phyloP scores from a whole-genome alignment of 2,113 vertebrate genomes.

The Pedetes capensis region DNA sequence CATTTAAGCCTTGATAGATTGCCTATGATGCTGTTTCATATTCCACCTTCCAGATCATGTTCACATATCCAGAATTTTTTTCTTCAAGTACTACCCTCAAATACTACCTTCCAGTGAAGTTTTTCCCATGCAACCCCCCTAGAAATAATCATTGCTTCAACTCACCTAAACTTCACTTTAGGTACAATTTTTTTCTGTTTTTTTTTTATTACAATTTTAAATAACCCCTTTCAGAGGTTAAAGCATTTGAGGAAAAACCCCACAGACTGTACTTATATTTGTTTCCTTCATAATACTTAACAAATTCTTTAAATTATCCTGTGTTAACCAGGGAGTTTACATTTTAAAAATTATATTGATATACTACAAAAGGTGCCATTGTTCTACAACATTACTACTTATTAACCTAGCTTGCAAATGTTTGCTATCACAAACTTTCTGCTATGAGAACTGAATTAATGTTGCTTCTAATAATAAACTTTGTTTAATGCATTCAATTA shows the following conservation, averaged over 20 bases:
- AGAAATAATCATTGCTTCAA: not conserved
- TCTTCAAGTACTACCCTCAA: not conserved
- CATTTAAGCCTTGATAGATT: not conserved
- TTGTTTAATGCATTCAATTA: constrained; percentile 40
- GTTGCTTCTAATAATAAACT: not conserved
- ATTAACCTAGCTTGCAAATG: not conserved
- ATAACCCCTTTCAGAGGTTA: not conserved
- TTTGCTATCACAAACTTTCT: constrained; percentile 25
- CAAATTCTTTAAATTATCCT: no score
- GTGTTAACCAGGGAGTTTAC: not conserved
- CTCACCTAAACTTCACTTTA: not conserved
- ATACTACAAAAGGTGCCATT: not conserved
- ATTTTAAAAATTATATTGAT: not conserved
- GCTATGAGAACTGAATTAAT: not conserved
- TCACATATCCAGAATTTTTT: not conserved
- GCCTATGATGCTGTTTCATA: not conserved
- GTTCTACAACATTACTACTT: not conserved
- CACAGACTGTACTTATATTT: no score
- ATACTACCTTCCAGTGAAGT: not conserved
- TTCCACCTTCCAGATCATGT: not conserved
- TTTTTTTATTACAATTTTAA: not conserved
- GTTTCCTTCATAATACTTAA: no score
- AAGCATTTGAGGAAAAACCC: not conserved
- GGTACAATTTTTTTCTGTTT: not conserved
- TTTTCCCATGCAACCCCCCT: not conserved